Percentiles rank a stretch among this genome's conserved stretches.
These are phyloP conservation scores for Liasis olivaceus DNA, from an alignment of 2,797 vertebrate genomes.

Conservation along the genomic window DNA sequence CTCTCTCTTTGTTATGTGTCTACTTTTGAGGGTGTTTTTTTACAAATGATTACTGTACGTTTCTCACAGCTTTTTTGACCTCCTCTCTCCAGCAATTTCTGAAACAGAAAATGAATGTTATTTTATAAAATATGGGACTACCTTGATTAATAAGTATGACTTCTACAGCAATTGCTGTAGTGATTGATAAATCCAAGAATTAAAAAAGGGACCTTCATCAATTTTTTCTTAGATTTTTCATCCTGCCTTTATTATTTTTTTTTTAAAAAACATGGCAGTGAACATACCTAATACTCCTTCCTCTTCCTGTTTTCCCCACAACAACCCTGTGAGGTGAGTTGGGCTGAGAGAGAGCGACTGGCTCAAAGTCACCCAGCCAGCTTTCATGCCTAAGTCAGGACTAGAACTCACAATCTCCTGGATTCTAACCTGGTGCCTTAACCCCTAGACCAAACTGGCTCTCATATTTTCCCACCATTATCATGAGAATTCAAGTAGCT, in stretches of 20 bases:
- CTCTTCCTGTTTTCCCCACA: no score
- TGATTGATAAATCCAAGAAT: slow-evolving; percentile 39
- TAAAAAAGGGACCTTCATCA: neutral
- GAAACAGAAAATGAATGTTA: slow-evolving; percentile 46
- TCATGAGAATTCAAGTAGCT: neutral
- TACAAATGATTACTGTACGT: neutral
- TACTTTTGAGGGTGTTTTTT: neutral
- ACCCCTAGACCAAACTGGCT: no score
- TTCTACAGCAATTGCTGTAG: slow-evolving; percentile 55
- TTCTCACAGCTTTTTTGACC: neutral
- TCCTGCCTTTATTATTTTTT: no score
- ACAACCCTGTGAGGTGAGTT: no score
- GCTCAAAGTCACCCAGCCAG: no score
- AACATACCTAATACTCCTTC: no score
- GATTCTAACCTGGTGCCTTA: no score
- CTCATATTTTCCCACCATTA: neutral
- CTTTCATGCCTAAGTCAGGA: no score
- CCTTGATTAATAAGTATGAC: slow-evolving; percentile 56
- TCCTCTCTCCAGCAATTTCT: slow-evolving; percentile 58
- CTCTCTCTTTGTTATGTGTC: neutral
- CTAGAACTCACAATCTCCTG: no score
- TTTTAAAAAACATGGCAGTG: no score
- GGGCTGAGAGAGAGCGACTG: no score
- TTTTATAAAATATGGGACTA: slow-evolving; percentile 50
- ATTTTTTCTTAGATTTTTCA: neutral